Evolutionary conservation across 1,140 invertebrate species (phyloP).

Genomic region (Nomia melanderi): DNA sequence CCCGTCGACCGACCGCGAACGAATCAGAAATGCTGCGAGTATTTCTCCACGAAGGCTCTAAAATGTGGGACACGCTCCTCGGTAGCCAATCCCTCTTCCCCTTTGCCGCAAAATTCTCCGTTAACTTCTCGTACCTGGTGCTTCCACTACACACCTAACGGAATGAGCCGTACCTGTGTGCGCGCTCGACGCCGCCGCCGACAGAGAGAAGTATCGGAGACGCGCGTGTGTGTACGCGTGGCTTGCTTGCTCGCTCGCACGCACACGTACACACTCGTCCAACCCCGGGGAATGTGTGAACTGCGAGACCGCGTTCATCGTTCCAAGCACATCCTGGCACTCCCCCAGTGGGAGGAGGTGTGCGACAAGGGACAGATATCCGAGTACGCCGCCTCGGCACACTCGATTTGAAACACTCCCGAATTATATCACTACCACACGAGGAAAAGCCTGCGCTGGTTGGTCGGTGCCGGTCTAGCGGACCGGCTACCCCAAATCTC

Average conservation of each 20-base stretch:
- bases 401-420: constrained; percentile 42
- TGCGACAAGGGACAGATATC: constrained; percentile 74
- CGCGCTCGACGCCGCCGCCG: constrained; percentile 53
- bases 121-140: constrained; percentile 71
- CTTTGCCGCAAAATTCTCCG: constrained; percentile 71
- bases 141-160: constrained; percentile 66
- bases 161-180: constrained; percentile 70
- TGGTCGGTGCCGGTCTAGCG: too few relatives aligned
- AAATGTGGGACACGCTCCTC: constrained; percentile 76
- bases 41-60: constrained; percentile 70
- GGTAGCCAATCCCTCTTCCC: constrained; percentile 51
- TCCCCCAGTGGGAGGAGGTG: constrained; percentile 74
- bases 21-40: constrained; percentile 64
- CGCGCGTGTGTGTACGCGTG: constrained; percentile 4
- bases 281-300: constrained; percentile 60
- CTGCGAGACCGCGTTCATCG: constrained; percentile 73
- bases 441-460: constrained; percentile 19
- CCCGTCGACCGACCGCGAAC: constrained; percentile 43
- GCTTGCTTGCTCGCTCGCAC: constrained; percentile 12
- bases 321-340: constrained; percentile 81
- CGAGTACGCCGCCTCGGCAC: constrained; percentile 52
- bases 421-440: constrained; percentile 60
- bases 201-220: constrained; percentile 50
- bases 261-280: background rate
- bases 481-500: constrained; percentile 23